A percentile compares a stretch with the other conserved stretches of the same genome.
These are phyloP conservation scores for Bellardia bayeri DNA, from an alignment of 2,888 invertebrate species.

Conservation along the genomic window DNA sequence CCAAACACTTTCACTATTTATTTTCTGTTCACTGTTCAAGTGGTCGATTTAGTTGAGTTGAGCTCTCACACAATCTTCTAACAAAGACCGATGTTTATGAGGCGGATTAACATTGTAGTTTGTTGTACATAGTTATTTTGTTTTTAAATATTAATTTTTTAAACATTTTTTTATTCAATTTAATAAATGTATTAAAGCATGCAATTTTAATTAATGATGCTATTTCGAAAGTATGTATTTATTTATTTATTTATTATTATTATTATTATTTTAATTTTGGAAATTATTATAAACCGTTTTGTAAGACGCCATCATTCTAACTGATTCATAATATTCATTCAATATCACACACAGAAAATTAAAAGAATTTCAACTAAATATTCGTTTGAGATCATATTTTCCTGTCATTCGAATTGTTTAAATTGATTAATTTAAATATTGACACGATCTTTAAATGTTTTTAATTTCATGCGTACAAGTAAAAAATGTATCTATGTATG, in stretches of 20 bases:
- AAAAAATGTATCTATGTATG: neutral
- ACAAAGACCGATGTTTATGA: conserved; percentile 33
- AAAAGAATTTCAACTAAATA: conserved; percentile 14
- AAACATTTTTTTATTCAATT: conserved; percentile 23
- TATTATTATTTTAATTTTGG: neutral
- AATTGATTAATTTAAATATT: conserved; percentile 74
- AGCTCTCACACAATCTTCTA: conserved; percentile 21
- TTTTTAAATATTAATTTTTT: conserved; percentile 29
- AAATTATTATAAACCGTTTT: conserved; percentile 57
- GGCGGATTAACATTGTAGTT: conserved; percentile 20
- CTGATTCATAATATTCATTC: conserved; percentile 53
- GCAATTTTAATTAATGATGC: conserved; percentile 60
- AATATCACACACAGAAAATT: conserved; percentile 3
- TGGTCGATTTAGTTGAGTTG: conserved; percentile 44
- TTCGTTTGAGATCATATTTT: conserved; percentile 49
- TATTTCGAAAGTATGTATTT: conserved; percentile 33
- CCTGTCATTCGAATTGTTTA: conserved; percentile 46
- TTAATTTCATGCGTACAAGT: conserved; percentile 22
- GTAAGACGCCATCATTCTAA: conserved; percentile 57
- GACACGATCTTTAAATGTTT: conserved; percentile 66
- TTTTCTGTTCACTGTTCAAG: conserved; percentile 18
- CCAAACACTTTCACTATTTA: conserved; percentile 67
- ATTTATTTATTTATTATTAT: neutral
- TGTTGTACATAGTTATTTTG: neutral
- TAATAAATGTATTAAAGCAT: conserved; percentile 62